Percentiles rank a stretch among this genome's conserved stretches.
Evolutionary conservation across 1,140 invertebrate genomes (phyloP).

Genomic region (Drosophila teissieri): DNA sequence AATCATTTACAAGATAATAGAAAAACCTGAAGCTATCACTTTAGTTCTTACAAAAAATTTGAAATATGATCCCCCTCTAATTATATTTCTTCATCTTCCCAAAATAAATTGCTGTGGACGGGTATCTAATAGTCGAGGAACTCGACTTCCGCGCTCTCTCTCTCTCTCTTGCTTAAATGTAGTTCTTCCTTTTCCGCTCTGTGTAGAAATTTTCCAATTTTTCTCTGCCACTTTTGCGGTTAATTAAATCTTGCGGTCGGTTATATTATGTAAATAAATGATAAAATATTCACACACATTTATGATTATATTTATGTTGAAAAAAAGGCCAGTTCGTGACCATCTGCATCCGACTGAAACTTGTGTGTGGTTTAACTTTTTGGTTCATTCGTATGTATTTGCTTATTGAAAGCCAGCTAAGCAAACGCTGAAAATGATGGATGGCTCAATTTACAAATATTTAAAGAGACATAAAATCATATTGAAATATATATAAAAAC

Average conservation of each 20-base stretch:
- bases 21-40: too few species aligned
- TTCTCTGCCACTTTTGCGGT: slow-evolving; percentile 54
- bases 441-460: slow-evolving; percentile 4
- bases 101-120: too few species aligned
- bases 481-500: background rate
- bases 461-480: background rate
- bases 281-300: slow-evolving; percentile 38
- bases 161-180: background rate
- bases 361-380: slow-evolving; percentile 31
- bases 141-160: too few species aligned
- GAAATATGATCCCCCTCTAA: too few species aligned
- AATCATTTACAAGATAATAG: too few species aligned
- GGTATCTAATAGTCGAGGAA: too few species aligned
- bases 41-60: too few species aligned
- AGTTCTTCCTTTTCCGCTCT: slow-evolving; percentile 16
- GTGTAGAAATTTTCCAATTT: slow-evolving; percentile 13
- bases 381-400: slow-evolving; percentile 39
- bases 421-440: slow-evolving; percentile 1
- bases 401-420: slow-evolving; percentile 15
- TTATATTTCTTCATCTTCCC: too few species aligned
- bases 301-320: background rate
- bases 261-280: slow-evolving; percentile 66
- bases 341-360: slow-evolving; percentile 31
- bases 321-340: slow-evolving; percentile 19
- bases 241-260: slow-evolving; percentile 64